Evolutionary conservation across 2,113 vertebrate species (phyloP).

Genomic region (Lontra canadensis): DNA sequence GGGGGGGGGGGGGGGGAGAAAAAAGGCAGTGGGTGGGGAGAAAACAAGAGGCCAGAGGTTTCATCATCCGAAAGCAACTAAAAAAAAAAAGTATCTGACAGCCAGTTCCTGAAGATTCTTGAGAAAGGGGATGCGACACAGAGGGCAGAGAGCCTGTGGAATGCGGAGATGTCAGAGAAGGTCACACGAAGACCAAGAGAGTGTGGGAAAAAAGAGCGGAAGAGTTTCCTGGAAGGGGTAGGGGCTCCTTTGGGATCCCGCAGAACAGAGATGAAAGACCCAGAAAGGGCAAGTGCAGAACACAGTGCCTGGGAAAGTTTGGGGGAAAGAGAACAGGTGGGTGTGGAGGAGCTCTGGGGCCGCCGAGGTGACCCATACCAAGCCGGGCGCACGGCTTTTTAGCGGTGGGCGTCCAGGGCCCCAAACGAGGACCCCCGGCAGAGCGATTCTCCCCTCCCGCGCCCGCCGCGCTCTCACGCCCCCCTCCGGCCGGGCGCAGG

Average conservation of each 20-base stretch:
- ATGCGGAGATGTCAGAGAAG: slow-evolving; percentile 62
- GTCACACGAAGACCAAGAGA: slow-evolving; percentile 2
- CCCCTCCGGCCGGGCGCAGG: background rate
- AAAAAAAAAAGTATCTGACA: slow-evolving; percentile 50
- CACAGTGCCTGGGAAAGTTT: slow-evolving; percentile 55
- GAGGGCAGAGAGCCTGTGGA: background rate
- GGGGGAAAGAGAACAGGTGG: slow-evolving; percentile 63
- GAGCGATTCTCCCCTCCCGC: background rate
- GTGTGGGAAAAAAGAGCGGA: background rate
- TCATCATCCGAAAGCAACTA: background rate
- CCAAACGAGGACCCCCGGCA: rapidly evolving
- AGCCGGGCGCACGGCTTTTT: background rate
- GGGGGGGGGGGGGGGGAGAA: background rate
- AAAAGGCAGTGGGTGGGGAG: background rate
- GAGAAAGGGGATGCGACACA: background rate
- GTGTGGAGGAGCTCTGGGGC: background rate
- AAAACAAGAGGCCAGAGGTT: background rate
- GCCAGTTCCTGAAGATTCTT: background rate
- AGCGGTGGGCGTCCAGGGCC: background rate
- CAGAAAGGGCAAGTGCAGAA: background rate
- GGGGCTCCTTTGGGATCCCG: background rate
- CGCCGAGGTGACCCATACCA: background rate
- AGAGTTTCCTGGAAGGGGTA: background rate
- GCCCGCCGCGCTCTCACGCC: background rate
- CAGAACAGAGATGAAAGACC: background rate